Conservation (phyloP, 23 tunicate species). For the Phallusia fumigata region DNA sequence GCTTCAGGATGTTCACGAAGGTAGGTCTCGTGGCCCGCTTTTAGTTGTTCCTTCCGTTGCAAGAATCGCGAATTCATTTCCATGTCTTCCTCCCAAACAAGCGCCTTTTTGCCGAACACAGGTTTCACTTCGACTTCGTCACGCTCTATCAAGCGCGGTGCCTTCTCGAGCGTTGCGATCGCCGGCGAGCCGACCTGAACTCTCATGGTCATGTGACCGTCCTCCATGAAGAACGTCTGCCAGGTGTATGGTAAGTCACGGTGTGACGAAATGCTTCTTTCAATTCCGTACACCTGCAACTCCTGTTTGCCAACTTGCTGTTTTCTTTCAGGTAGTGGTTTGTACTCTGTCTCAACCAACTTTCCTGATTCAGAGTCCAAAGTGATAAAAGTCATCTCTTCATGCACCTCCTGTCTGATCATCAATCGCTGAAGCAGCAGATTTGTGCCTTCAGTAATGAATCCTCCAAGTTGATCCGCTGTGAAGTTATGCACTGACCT, state of each 20-base stretch:
- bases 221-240: constrained; percentile 80
- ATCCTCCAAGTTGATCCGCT: constrained; percentile 32
- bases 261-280: constrained; percentile 48
- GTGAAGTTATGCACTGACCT: constrained; percentile 28
- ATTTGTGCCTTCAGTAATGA: constrained; percentile 76
- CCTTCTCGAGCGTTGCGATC: constrained; percentile 39
- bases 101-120: constrained; percentile 60
- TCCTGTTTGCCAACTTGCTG: constrained; percentile 65
- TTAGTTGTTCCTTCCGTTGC: constrained; percentile 57
- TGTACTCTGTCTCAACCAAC: constrained; percentile 51
- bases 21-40: constrained; percentile 64
- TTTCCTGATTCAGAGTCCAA: constrained; percentile 59
- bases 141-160: constrained; percentile 72
- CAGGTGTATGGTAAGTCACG: constrained; percentile 71
- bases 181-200: constrained; percentile 80
- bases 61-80: constrained; percentile 66
- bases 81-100: constrained; percentile 78
- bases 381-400: constrained; percentile 39
- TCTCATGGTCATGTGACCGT: constrained; percentile 85
- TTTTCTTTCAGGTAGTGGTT: constrained; percentile 57
- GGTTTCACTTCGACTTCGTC: constrained; percentile 64
- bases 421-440: constrained; percentile 57
- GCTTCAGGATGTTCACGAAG: constrained; percentile 78
- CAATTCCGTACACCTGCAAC: constrained; percentile 70
- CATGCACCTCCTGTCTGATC: constrained; percentile 38